Evolutionary conservation across 1,140 invertebrate genomes (phyloP), one percentile per base, ranked within the genome.

Genomic region (Drosophila elegans): DNA sequence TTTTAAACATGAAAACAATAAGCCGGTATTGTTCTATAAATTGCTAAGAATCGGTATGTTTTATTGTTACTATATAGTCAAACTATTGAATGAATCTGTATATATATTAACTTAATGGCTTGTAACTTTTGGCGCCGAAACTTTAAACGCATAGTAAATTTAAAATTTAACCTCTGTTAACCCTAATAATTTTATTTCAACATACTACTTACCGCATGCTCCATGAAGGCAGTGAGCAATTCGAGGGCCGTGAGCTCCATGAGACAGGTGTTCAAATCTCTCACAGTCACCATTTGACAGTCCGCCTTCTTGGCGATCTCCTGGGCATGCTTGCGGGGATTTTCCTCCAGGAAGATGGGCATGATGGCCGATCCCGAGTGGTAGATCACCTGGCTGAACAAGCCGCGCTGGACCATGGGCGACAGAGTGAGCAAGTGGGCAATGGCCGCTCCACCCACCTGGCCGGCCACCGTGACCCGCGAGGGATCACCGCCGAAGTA

Each of bases 401-500:
- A 68, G 1, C 88, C 88, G 1, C 63, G 80, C 45, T 88, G 83
- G 27, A 92, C 91, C 44, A 93, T 92, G 3, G 91, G 81, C 2
- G 93, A 93, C 7, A 94, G 59, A 0, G 93, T 92, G 0, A 94
- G 82, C 13, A 94, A 39, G 62, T 94, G 93, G 0, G 93, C 93
- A 3, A 93, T 88, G 3, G 91, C 92, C 3, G 93, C 94, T 0
- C 95, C 95, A 12, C 94, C 94, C 76, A 94, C 94, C 75, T 95
- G 94, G 0, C 95, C 95, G 1, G 91, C 93, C 13, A 95, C 76
- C 0, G 94, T 94, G 2, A 96, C 94, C 38, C 94, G 93, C 41
- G 93, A 75, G 0, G 94, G 92, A 91, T 96, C 94, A 0, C 96
- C 96, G 2, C 95, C 95, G 78, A 96, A 96, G 54, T 91, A 79